A percentile compares a stretch with the other conserved stretches of the same genome.
Evolutionary conservation across 2,797 vertebrate species (phyloP).

Genomic region (Caiman crocodilus): DNA sequence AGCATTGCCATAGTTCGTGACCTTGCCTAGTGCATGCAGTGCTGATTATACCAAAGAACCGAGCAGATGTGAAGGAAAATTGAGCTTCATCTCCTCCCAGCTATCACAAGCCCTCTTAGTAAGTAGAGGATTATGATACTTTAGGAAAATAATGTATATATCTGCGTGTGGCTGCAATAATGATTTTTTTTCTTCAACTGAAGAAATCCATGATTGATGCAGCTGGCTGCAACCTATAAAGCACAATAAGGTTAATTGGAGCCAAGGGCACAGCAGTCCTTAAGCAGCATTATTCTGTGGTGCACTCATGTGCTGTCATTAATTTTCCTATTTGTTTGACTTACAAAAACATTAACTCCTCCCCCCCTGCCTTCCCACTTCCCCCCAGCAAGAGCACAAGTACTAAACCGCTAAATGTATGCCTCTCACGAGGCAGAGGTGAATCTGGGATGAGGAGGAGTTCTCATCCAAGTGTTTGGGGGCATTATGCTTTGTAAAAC

Average conservation of each 20-base stretch:
- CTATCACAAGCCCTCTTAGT: constrained; percentile 61
- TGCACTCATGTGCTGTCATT: constrained; percentile 52
- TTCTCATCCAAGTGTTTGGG: constrained; percentile 16
- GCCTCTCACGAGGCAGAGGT: constrained; percentile 22
- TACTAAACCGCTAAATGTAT: constrained; percentile 38
- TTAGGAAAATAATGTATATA: constrained; percentile 56
- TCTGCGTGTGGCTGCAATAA: constrained; percentile 57
- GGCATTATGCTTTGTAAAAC: not conserved
- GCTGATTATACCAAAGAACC: constrained; percentile 45
- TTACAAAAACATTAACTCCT: constrained; percentile 17
- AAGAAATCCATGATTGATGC: constrained; percentile 71
- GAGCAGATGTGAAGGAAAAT: constrained; percentile 58
- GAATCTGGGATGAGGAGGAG: constrained; percentile 20
- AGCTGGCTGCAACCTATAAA: constrained; percentile 64
- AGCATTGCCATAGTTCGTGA: constrained; percentile 42
- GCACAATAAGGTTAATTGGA: constrained; percentile 67
- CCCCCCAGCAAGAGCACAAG: constrained; percentile 4
- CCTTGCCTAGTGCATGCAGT: constrained; percentile 15
- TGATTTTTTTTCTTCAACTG: constrained; percentile 50
- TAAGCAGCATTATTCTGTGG: constrained; percentile 59
- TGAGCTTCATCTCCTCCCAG: constrained; percentile 43
- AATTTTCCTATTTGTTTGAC: constrained; percentile 71
- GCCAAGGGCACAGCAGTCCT: constrained; percentile 61
- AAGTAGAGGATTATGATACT: constrained; percentile 69
- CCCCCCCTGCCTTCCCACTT: no score